These are phyloP conservation scores for Tragelaphus scriptus DNA, from an alignment of 2,113 vertebrate genomes.

Conservation along the genomic window DNA sequence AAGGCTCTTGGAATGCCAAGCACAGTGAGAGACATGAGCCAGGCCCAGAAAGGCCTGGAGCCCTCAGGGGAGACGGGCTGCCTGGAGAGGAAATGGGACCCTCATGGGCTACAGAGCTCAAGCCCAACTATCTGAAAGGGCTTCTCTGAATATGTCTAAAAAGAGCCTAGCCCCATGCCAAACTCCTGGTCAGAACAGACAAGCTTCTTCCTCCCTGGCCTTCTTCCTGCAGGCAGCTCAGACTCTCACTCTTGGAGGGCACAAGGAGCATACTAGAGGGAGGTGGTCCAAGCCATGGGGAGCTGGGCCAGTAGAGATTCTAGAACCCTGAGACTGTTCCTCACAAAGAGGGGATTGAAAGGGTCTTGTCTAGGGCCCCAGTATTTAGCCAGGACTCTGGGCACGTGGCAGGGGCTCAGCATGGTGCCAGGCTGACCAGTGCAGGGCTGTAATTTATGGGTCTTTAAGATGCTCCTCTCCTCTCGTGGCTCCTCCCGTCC, in stretches of 20 bases:
- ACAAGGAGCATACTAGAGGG: background rate
- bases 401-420: background rate
- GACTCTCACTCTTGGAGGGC: background rate
- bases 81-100: background rate
- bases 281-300: background rate
- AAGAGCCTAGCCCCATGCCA: background rate
- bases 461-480: background rate
- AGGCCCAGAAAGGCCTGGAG: conserved; percentile 36
- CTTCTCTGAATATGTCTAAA: conserved; percentile 7
- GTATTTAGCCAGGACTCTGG: background rate
- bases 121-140: background rate
- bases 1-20: conserved; percentile 45
- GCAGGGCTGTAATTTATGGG: background rate
- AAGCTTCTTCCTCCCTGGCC: background rate
- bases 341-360: background rate
- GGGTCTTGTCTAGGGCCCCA: background rate
- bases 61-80: background rate
- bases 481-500: background rate
- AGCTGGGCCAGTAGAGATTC: background rate
- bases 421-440: background rate
- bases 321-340: background rate
- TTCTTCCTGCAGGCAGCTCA: background rate
- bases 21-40: background rate
- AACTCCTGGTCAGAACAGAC: background rate
- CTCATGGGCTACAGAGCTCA: background rate